Conservation (phyloP, 2,797 vertebrate species). For the Clarias platycephalus region DNA sequence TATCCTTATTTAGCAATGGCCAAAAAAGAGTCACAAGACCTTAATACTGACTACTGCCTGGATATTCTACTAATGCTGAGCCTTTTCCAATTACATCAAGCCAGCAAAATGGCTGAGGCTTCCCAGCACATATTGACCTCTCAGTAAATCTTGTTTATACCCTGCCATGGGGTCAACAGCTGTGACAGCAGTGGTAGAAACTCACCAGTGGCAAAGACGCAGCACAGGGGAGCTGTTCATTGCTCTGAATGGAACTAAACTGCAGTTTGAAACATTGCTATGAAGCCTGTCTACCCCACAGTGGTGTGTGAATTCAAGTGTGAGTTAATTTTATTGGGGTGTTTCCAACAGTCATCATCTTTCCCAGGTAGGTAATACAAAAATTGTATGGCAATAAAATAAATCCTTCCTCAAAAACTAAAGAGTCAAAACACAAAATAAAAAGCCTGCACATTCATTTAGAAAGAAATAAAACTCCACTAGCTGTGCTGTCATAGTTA, state of each 20-base stretch:
- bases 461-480: neutral
- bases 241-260: constrained; percentile 38
- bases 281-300: neutral
- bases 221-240: constrained; percentile 33
- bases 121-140: constrained; percentile 56
- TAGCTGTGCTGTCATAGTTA: neutral
- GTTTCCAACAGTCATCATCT: neutral
- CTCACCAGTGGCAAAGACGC: constrained; percentile 47
- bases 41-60: constrained; percentile 31
- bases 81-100: constrained; percentile 59
- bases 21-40: neutral
- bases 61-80: constrained; percentile 42
- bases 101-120: constrained; percentile 44
- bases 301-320: neutral
- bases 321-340: constrained; percentile 3
- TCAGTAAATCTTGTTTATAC: constrained; percentile 65
- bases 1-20: neutral
- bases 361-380: neutral
- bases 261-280: neutral
- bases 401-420: neutral
- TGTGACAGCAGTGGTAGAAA: constrained; percentile 51
- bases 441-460: neutral
- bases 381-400: neutral
- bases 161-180: constrained; percentile 61
- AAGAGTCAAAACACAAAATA: neutral